Conservation (phyloP, 2,888 invertebrate genomes). For the Phania funesta region DNA sequence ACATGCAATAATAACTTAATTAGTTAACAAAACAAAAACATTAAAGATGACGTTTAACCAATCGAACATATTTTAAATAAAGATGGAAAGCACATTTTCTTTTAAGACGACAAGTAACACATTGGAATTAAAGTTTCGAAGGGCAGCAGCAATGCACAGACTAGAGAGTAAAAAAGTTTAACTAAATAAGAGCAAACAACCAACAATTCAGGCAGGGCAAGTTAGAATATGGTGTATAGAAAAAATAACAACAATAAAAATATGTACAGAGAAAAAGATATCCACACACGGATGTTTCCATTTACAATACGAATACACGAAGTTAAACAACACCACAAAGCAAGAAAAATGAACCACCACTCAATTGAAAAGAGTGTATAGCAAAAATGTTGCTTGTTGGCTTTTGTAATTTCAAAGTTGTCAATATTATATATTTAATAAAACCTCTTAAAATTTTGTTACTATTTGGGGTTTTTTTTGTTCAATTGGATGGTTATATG, state of each 20-base stretch:
- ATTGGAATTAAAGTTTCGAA: slow-evolving; percentile 26
- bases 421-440: slow-evolving; percentile 21
- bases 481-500: too few relatives aligned
- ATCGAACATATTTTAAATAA: slow-evolving; percentile 19
- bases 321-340: slow-evolving; percentile 52
- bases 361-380: slow-evolving; percentile 62
- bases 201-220: slow-evolving; percentile 56
- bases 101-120: slow-evolving; percentile 5
- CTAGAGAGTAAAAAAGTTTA: slow-evolving; percentile 37
- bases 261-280: slow-evolving; percentile 52
- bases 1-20: too few relatives aligned
- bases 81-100: not conserved
- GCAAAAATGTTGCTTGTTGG: slow-evolving; percentile 38
- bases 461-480: slow-evolving; percentile 18
- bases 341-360: slow-evolving; percentile 48
- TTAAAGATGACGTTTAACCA: not conserved
- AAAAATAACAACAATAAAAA: slow-evolving; percentile 33
- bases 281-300: slow-evolving; percentile 27
- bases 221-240: slow-evolving; percentile 53
- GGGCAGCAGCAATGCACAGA: slow-evolving; percentile 56
- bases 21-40: too few relatives aligned
- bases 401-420: slow-evolving; percentile 36
- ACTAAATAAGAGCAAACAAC: slow-evolving; percentile 14
- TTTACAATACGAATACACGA: slow-evolving; percentile 44
- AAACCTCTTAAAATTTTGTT: not conserved